Evolutionary conservation across 2,797 vertebrate genomes (phyloP).

Genomic region (Pachyuromys duprasi): DNA sequence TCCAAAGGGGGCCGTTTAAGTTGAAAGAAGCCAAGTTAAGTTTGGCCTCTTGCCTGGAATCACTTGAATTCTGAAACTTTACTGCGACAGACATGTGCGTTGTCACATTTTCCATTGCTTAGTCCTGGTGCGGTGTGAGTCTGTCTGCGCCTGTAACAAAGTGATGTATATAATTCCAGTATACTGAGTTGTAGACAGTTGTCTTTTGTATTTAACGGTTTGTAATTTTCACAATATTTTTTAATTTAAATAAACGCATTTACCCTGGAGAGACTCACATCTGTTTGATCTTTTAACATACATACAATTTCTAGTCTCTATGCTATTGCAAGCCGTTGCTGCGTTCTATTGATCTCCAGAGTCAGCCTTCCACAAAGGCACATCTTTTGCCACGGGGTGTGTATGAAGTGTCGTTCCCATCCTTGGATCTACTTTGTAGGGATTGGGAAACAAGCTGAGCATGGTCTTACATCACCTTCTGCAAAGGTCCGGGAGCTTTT

Average conservation of each 20-base stretch:
- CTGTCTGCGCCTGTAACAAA: conserved; percentile 83
- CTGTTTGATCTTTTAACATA: background rate
- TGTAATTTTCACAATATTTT: conserved; percentile 86
- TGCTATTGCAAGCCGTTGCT: background rate
- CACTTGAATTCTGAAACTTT: conserved; percentile 90
- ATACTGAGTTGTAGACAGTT: conserved; percentile 87
- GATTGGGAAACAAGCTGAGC: conserved; percentile 14
- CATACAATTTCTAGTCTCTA: background rate
- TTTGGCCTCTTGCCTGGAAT: conserved; percentile 90
- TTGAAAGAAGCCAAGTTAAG: conserved; percentile 88
- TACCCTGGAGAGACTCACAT: conserved; percentile 46
- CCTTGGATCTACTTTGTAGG: background rate
- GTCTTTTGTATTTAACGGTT: conserved; percentile 88
- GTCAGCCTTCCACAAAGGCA: background rate
- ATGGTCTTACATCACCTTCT: background rate
- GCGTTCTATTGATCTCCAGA: background rate
- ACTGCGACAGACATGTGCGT: conserved; percentile 85
- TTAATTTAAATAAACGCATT: conserved; percentile 90
- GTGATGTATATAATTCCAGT: conserved; percentile 86
- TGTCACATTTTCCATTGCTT: conserved; percentile 89
- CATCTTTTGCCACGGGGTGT: background rate
- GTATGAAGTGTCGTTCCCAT: background rate
- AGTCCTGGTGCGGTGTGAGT: conserved; percentile 82
- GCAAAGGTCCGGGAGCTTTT: background rate
- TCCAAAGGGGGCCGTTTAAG: conserved; percentile 86